Evolutionary conservation across 2,113 vertebrate species (phyloP), one percentile per base, ranked within the genome.

Genomic region (Cranoglanis bouderius): DNA sequence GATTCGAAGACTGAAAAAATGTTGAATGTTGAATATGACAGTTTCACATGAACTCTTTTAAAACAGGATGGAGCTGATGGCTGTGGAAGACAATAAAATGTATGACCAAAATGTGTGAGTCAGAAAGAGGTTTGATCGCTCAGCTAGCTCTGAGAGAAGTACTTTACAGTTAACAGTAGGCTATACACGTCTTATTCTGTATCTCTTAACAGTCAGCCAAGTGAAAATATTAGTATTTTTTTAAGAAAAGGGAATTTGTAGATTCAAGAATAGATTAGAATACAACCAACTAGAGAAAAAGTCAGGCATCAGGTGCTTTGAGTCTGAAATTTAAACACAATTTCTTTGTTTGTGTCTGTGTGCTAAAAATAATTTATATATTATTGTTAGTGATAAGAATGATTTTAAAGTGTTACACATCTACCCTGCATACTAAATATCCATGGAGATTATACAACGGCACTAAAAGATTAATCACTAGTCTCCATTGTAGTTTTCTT

Each of bases 1-100:
- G 84, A 70, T 78, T 83, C 49, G 46, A 40, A 53, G 9, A 38
- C 83, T 63, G 19, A 80, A 81, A 81, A 19, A 32, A 81, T 43
- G 12, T 74, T 46, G 35, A 57, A n/a, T 49, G 40, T 80, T 35
- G 19, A 77, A 35, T 55, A 19, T 87, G 43, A 49, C 57, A 21
- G 70, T 19, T 38, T 40, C 6, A 51, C 43, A 29, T 12, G 5
- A 9, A 26, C 21, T 29, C 6, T 46, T 77, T 32, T 49, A 77
- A 10, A 77, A 46, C 0, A 26, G 26, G 26, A 78, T 1, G 6
- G 43, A 51, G 5, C 24, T 75, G 18, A 40, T 24, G 13, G 38
- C 72, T 40, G 8, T 40, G 18, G 38, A 12, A 46, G 21, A 75
- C 38, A 75, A 43, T 43, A 75, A 78, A 51, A 77, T 24, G 19